Evolutionary conservation across 2,797 vertebrate genomes (phyloP), one percentile per base, ranked within the genome.

Genomic region (Gadopsis marmoratus): DNA sequence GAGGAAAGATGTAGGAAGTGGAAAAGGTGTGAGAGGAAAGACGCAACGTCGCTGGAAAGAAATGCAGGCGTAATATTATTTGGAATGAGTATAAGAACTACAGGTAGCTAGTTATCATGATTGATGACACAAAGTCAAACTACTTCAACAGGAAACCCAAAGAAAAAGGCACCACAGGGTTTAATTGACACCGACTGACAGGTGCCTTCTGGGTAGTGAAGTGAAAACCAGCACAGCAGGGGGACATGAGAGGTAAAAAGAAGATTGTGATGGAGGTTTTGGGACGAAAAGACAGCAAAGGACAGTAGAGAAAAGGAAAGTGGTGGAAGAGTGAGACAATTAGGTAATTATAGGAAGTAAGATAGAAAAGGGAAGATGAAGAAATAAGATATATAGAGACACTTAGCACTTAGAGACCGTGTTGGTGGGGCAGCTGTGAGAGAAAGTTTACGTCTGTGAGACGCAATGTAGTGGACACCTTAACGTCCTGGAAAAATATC

Each of bases 91-190:
- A 12, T 19, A 50, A 0, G 13, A 13, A 54, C 21, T 7, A 16
- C 7, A 37, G 4, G 21, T 39, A 19, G 55, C 9, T 23, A n/a
- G 41, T 66, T 37, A 43, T 48, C 5, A 1, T 47, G 51, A 66
- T 5, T 50, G 37, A 7, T 64, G 66, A 64, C 69, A 53, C 43
- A 71, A 76, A 79, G 58, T 76, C 56, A 70, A 68, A 75, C 58
- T 17, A 19, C n/a, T 53, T 74, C 65, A 76, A 43, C 11, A 53
- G 14, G 61, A 66, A 64, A 48, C 0, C 23, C 17, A 35, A 54
- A 61, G 69, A 79, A 51, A 51, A 67, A 59, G 45, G 60, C 5
- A 2, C 53, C 13, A 6, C 43, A 5, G n/a, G 37, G 67, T 56
- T 75, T 58, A 31, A 54, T 17, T 65, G 73, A 69, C 48, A 7